Evolutionary conservation across 2,888 invertebrate species (phyloP), one percentile per base, ranked within the genome.

Genomic region (Phyllotreta striolata): DNA sequence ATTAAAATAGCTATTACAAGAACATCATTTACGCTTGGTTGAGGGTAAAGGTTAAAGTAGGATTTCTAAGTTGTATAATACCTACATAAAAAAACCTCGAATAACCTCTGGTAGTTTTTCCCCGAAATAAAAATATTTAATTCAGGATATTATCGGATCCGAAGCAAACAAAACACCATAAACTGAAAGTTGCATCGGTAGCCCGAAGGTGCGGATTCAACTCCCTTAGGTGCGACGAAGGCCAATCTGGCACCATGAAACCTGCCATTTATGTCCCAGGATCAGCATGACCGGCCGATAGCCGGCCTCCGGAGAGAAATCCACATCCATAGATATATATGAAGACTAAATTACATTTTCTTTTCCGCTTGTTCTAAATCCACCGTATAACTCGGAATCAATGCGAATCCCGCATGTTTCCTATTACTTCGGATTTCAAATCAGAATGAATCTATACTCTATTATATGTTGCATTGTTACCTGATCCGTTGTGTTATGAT

Each of bases 201-300:
- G 44, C 43, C 52, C 35, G 46, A 52, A 38, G 44, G 38, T 54
- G 35, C 41, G 46, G 51, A 24, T 24, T 51, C 43, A 57, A 41
- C 41, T 63, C 57, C 59, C 64, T 51, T 47, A 61, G 61, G 64
- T 64, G 51, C 34, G 63, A 56, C 59, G 55, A 44, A n/a, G 55
- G 51, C 55, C 70, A 69, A 71, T 73, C 70, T 66, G 66, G 55
- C 56, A 58, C 66, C 52, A 65, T 70, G 70, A 73, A 69, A 63
- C 64, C 61, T 40, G 57, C 67, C 70, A 68, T 69, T 67, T 69
- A 67, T 64, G 67, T 67, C 64, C 55, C 64, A 63, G 62, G 55
- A 44, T 52, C 65, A 55, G 59, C 66, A 55, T 65, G 65, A 62
- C 63, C 65, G 60, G 55, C 39, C 59, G 64, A 69, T 67, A 64